These are phyloP conservation scores for Pachycephus smyrnensis DNA, from an alignment of 2,888 invertebrate species.

Conservation along the genomic window DNA sequence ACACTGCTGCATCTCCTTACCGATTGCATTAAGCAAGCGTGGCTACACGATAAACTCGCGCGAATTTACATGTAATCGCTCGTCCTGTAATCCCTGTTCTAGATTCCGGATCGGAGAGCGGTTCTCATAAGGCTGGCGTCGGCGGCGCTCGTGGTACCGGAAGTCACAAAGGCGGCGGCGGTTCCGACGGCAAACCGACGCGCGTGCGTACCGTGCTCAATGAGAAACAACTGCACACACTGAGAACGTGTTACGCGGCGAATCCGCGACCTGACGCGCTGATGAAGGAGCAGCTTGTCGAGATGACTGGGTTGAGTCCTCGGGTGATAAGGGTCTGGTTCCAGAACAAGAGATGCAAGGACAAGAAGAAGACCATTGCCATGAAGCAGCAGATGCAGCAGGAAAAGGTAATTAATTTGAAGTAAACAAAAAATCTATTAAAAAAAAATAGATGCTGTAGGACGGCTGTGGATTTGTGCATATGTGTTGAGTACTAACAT, in stretches of 20 bases:
- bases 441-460: not conserved
- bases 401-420: slow-evolving; percentile 83
- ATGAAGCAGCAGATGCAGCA: slow-evolving; percentile 98
- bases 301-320: slow-evolving; percentile 98
- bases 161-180: slow-evolving; percentile 69
- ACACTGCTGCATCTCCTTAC: not conserved
- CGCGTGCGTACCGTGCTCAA: slow-evolving; percentile 98
- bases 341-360: slow-evolving; percentile 98
- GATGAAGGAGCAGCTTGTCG: slow-evolving; percentile 99
- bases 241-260: slow-evolving; percentile 96
- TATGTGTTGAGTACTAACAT: not conserved
- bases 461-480: not conserved
- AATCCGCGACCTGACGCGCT: slow-evolving; percentile 99
- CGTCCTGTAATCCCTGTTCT: not conserved
- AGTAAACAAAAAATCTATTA: not conserved
- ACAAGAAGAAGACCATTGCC: slow-evolving; percentile 96
- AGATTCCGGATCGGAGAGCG: slow-evolving; percentile 94
- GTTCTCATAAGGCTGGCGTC: slow-evolving; percentile 82
- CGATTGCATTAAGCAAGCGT: not conserved
- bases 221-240: slow-evolving; percentile 97
- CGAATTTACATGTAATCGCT: not conserved
- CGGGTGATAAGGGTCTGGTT: slow-evolving; percentile 99
- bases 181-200: slow-evolving; percentile 95
- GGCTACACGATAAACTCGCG: not conserved
- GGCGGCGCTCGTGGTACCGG: slow-evolving; percentile 72